Conservation (phyloP, 1,140 invertebrate genomes). For the Metopolophium dirhodum region DNA sequence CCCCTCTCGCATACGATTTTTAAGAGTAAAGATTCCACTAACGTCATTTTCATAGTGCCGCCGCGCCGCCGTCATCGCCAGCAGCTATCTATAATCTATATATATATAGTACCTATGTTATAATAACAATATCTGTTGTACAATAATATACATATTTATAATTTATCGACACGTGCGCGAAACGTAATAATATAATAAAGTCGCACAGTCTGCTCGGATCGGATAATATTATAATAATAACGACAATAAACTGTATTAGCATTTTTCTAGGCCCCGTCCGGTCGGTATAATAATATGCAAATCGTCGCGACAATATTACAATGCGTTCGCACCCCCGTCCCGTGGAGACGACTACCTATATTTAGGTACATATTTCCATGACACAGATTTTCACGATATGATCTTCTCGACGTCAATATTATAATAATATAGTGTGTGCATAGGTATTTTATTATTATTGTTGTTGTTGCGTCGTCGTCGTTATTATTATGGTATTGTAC, state of each 20-base stretch:
- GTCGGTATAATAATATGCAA: background rate
- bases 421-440: background rate
- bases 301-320: background rate
- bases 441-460: background rate
- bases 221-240: slow-evolving; percentile 15
- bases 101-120: background rate
- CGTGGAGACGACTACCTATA: background rate
- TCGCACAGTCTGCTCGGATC: background rate
- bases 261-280: slow-evolving; percentile 20
- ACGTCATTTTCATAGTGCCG: background rate
- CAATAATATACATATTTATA: background rate
- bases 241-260: slow-evolving; percentile 16
- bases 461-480: background rate
- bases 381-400: slow-evolving; percentile 7
- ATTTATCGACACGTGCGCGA: too few species aligned
- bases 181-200: slow-evolving; percentile 5
- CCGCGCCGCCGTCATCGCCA: too few species aligned
- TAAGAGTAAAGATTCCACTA: background rate
- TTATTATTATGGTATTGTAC: background rate
- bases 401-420: slow-evolving; percentile 28
- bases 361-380: background rate
- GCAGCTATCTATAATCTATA: too few species aligned
- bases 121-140: background rate
- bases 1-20: background rate
- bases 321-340: background rate